Base-by-base conservation (phyloP, 2,888 invertebrate species). In the Chloromyia formosa region DNA sequence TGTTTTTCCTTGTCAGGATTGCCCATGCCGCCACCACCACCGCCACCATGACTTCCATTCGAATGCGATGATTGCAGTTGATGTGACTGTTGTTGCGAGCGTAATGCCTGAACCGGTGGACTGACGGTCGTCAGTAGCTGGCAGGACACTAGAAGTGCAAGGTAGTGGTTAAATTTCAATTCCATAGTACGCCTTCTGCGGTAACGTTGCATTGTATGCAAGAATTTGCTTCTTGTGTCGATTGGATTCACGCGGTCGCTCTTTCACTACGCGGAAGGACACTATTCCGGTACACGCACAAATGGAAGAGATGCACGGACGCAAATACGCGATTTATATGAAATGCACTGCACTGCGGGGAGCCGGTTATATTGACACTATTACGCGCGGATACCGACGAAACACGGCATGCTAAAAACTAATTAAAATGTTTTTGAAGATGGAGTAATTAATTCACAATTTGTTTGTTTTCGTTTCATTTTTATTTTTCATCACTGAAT, bases 1-100 rank as follows among this genome's bases (percentile, higher is more conserved):
- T 76, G 76, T 64, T 76, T 74, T 2, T 76, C 76, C 49, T 74
- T 74, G 18, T 76, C 74, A 2, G 66, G 35, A 23, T 7, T 60
- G 62, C 56, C 68, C 14, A 22, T 18, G 16, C 62, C 20, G 12
- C 56, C 27, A 9, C 40, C 40, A n/a, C 73, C 66, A 12, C 23
- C 66, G 40, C 54, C 66, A 4, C 72, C 74, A 68, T 71, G 66
- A 61, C 69, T 66, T 10, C 69, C 72, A 71, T 71, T 74, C 20
- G 74, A 40, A 14, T 74, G 64, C 49, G 74, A 74, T 5, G 71
- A 56, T 16, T 60, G 61, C 61, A 60, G 42, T 23, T 60, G 61
- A 49, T 73, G 73, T 12, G 64, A 14, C 40, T 74, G 69, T 49
- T 76, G 76, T 9, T 76, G 76, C 0, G 66, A 49, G 14, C 72